These are phyloP conservation scores for Euleptes europaea DNA, from an alignment of 2,113 vertebrate genomes.

Conservation along the genomic window DNA sequence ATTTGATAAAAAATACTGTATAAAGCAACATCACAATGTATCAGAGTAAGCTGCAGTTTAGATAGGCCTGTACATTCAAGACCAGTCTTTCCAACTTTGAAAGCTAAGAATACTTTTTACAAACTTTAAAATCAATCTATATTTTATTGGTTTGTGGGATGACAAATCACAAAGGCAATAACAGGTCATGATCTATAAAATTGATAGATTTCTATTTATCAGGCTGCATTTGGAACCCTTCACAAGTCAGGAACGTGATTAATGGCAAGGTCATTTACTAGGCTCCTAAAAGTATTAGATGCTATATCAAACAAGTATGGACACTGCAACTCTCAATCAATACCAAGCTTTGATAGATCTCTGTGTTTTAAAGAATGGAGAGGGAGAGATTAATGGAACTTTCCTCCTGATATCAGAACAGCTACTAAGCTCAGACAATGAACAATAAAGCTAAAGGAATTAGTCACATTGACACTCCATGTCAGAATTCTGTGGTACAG, in stretches of 20 bases:
- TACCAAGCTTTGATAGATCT: not conserved
- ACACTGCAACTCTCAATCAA: not conserved
- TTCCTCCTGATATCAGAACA: not conserved
- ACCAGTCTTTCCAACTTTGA: not conserved
- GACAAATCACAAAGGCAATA: not conserved
- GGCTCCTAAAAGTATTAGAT: not conserved
- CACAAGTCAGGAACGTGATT: not conserved
- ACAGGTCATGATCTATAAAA: constrained; percentile 5
- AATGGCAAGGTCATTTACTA: not conserved
- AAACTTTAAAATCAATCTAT: not conserved
- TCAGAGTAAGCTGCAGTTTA: not conserved
- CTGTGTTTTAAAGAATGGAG: not conserved
- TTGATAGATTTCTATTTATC: not conserved
- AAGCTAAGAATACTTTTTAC: not conserved
- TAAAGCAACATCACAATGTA: not conserved
- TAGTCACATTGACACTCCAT: not conserved
- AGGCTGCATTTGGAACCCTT: not conserved
- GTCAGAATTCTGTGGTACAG: not conserved
- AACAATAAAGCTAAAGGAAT: not conserved
- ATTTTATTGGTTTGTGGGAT: not conserved
- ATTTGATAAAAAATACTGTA: not conserved
- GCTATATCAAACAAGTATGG: not conserved
- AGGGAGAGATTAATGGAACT: not conserved
- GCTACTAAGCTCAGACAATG: not conserved
- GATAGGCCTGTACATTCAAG: not conserved